Base-by-base conservation (phyloP, 1,140 invertebrate genomes). In the Sycophaga agraensis region DNA sequence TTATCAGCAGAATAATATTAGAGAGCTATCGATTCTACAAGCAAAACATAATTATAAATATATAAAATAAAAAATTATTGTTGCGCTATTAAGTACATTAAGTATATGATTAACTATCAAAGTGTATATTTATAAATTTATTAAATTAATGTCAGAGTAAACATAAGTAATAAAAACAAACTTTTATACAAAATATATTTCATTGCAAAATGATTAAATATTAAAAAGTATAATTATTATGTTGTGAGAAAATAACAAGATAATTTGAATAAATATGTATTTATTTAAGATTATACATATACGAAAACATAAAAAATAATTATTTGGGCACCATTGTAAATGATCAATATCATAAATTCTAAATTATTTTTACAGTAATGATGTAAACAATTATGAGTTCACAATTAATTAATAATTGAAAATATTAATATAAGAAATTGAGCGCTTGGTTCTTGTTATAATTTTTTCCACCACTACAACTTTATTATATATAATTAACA, bases 201-300 rank as follows among this genome's bases (percentile, higher is more conserved):
- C 12, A 24, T 22, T 31, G 35, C 35, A 34, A 2, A 31, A 6
- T 31, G 4, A 31, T 6, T 31, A 24, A 35, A 56, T 34, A 14
- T n/a, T 45, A 21, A 5, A 35, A 6, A 5, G 22, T n/a, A 35
- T 56, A 11, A 22, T n/a, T n/a, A n/a, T n/a, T n/a, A n/a, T n/a
- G n/a, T n/a, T n/a, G n/a, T n/a, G 26, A 46, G 19, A 22, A 40
- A 17, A 22, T 24, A 31, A 35, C 9, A 17, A 28, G 16, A 16
- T 1, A 22, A 37, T 21, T 11, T 63, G 54, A 63, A 63, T 63
- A 63, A 57, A 56, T 63, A 63, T 42, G 43, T 51, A 57, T 63
- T 63, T 63, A 63, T 63, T 63, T 63, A 34, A 57, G 55, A 63
- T 28, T 62, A 63, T 63, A 56, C 56, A 63, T 46, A 62, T 48